Evolutionary conservation across 2,113 vertebrate genomes (phyloP), one percentile per base, ranked within the genome.

Genomic region (Daubentonia madagascariensis): DNA sequence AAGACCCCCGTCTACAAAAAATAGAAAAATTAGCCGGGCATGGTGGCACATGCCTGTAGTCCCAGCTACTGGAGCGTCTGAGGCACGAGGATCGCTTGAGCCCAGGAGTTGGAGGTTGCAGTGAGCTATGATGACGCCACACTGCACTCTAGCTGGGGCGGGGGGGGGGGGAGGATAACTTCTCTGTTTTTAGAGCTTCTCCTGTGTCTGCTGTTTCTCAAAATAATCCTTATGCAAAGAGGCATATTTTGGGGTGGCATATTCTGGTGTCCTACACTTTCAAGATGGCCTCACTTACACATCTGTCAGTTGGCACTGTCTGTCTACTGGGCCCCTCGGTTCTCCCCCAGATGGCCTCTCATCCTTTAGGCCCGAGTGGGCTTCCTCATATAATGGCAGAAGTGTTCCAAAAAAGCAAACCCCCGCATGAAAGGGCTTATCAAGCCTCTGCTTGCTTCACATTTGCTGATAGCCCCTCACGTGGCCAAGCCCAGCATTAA

Each of bases 141-240:
- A 61, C 9, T 61, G 59, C 23, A 25, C 59, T 61, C 59, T 25
- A 61, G 9, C 7, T 4, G 59, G 59, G 59, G 59, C n/a, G n/a
- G n/a, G 3, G n/a, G 14, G 6, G 30, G 35, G 35, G 17, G 0
- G 3, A 1, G 11, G 13, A 7, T 75, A 8, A 75, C 40, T 45
- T 45, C 25, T 72, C 18, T 25, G 35, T 68, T 72, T 72, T 40
- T 37, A 40, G 68, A 72, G 20, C 37, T 72, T 40, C 37, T 72
- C 22, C 37, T 40, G 22, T 40, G 68, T 40, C 43, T 16, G 1
- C 59, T 35, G 32, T 37, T 52, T 35, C 63, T n/a, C 37, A n/a
- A 65, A 28, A 32, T 63, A 48, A 45, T 30, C 43, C 28, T 75
- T 30, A 75, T 45, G 43, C 40, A 25, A 75, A 43, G 40, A 73